Base-by-base conservation (phyloP, 2,797 vertebrate species). In the Lacerta bilineata region DNA sequence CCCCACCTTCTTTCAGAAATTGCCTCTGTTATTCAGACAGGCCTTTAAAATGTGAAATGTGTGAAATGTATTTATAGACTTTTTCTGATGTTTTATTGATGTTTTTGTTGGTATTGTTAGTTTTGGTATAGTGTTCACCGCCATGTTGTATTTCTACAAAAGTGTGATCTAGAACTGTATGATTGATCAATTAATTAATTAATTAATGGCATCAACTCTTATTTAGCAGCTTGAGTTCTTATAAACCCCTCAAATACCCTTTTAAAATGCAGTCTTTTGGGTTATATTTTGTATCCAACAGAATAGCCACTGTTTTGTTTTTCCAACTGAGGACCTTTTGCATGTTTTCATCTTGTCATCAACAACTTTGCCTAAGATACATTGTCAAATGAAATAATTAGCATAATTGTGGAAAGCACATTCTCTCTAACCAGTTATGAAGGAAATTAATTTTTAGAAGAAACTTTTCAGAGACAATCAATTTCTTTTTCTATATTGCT, bases 371-470 rank as follows among this genome's bases (percentile, higher is more conserved):
- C 23, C 23, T 43, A 72, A 39, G 36, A 33, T 78, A 61, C 9
- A 33, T 72, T 72, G 20, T 11, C n/a, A 27, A 79, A 72, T 25
- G 5, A 84, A 61, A 64, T 81, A 39, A 80, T 80, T 89, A 29
- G 17, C 8, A n/a, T 43, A 66, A 78, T 20, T 61, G 27, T 83
- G 29, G 87, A 84, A 43, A 74, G 17, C 8, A 11, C 66, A 3
- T 85, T 87, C 33, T 59, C 43, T 89, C 1, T 85, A 81, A 83
- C 83, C 74, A 83, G 27, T 23, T 83, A 27, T 80, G 75, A 87
- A 50, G 18, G 83, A 79, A 83, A 93, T 39, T 61, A 1, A 89
- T 83, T 88, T 33, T 72, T 85, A 55, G n/a, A 86, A 71, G 20
- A 17, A 0, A 3, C 20, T 91, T 75, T 33, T 74, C 68, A 87